Evolutionary conservation across 35 echinoderm and acorn worm genomes (phyloP), one percentile per base, ranked within the genome.

Genomic region (Amphiura filiformis): DNA sequence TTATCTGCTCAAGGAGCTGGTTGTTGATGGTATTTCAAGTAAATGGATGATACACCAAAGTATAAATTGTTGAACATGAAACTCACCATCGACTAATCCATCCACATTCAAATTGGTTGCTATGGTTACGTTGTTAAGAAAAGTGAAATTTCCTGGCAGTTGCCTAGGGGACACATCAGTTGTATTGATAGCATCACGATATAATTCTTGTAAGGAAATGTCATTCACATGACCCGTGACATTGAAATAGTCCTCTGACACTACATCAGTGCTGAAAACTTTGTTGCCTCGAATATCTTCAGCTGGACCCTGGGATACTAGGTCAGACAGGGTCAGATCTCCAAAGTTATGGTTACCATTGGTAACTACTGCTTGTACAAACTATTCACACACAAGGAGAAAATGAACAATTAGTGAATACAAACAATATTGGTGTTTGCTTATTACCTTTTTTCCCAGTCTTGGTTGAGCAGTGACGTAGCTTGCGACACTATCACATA

Each of bases 71-170:
- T n/a, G n/a, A 52, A 52, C 20, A 11, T 52, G 44, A 52, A 11
- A 52, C 44, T 52, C 20, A 52, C 81, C 81, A 83, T 83, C 81
- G 26, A 83, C 81, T 26, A 61, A 47, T 47, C 81, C 81, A 83
- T 83, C 81, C 42, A 83, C 81, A 47, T 13, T 83, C 13, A 83
- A 31, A 83, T 83, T 34, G 34, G 39, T 41, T 31, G 38, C 22
- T 30, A 83, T 83, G 15, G 2, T 18, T 18, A 83, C 81, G 26
- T 14, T 47, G 0, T 31, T n/a, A 13, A 26, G 34, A 30, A 83
- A 49, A 83, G 22, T 83, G 81, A 49, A 83, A 31, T 83, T 32
- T 34, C 81, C 81, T 49, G 81, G 23, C 9, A 56, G 34, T 56
- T 15, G 40, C 44, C 20, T 7, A 7, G 7, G 44, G 20, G 44